phyloP scores from a whole-genome alignment of 2,888 invertebrate species.

The Pristionchus fissidentatus region DNA sequence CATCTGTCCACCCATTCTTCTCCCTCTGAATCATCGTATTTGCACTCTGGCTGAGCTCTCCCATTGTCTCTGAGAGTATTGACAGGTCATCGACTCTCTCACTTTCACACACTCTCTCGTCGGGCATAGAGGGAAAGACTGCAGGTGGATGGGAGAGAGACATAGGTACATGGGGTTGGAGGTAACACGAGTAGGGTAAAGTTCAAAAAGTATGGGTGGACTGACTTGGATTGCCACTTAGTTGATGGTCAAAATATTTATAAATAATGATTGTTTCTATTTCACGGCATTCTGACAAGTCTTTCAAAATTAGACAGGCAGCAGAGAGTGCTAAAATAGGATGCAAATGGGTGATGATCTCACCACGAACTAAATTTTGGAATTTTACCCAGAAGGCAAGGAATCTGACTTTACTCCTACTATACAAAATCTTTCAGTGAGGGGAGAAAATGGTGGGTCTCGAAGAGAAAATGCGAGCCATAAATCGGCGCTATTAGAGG shows the following conservation, averaged over 20 bases:
- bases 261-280: too few species aligned
- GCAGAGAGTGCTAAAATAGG: too few species aligned
- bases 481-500: too few species aligned
- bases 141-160: conserved; percentile 7
- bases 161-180: background rate
- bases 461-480: too few species aligned
- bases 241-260: background rate
- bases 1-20: background rate
- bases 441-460: too few species aligned
- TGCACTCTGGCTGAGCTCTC: background rate
- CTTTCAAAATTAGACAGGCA: too few species aligned
- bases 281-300: too few species aligned
- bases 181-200: background rate
- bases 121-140: background rate
- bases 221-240: background rate
- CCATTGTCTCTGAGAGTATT: background rate
- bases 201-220: background rate
- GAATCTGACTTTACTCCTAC: too few species aligned
- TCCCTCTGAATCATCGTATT: conserved; percentile 7
- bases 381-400: background rate
- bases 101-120: background rate
- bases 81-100: conserved; percentile 19
- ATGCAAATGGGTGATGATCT: too few species aligned
- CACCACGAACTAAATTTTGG: background rate
- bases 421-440: too few species aligned